Evolutionary conservation across 2,888 invertebrate species (phyloP), one percentile per base, ranked within the genome.

Genomic region (Hirtodrosophila trivittata): DNA sequence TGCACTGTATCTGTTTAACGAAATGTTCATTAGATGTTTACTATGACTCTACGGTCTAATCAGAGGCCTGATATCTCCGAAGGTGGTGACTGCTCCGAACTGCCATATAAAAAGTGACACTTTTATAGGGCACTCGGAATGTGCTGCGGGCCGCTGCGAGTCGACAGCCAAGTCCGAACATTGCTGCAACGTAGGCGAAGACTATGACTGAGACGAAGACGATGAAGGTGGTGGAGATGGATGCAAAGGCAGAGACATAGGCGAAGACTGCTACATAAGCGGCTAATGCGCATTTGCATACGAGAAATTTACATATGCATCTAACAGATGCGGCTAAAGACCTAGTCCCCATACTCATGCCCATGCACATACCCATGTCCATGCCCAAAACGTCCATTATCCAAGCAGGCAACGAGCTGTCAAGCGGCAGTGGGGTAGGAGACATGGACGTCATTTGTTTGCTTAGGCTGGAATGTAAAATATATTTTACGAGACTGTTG

Each of bases 91-190:
- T 50, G 38, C 45, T 46, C 33, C 39, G 38, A 28, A 37, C 73
- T 63, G 43, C 60, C 59, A 73, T 56, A 81, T 81, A 81, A 84
- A 75, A 75, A 58, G 84, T 72, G 80, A 81, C 84, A 84, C 85
- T 84, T 84, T 81, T 84, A 81, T 84, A 75, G 80, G 67, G 81
- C 84, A 75, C 66, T 81, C 51, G 77, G 84, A 80, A 84, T 73
- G 66, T 60, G 62, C 72, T 57, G 69, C 78, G 78, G 78, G 77
- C 50, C 28, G 62, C 50, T 28, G 10, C 50, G 6, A 6, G 25
- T 25, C n/a, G n/a, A n/a, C n/a, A n/a, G n/a, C n/a, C n/a, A n/a
- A n/a, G n/a, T n/a, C n/a, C n/a, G n/a, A n/a, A n/a, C n/a, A n/a
- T n/a, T n/a, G n/a, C n/a, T n/a, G n/a, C n/a, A n/a, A n/a, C n/a